A percentile compares a stretch with the other conserved stretches of the same genome.
These are phyloP conservation scores for Drosophila setosimentum DNA, from an alignment of 2,888 invertebrate species.

Conservation along the genomic window DNA sequence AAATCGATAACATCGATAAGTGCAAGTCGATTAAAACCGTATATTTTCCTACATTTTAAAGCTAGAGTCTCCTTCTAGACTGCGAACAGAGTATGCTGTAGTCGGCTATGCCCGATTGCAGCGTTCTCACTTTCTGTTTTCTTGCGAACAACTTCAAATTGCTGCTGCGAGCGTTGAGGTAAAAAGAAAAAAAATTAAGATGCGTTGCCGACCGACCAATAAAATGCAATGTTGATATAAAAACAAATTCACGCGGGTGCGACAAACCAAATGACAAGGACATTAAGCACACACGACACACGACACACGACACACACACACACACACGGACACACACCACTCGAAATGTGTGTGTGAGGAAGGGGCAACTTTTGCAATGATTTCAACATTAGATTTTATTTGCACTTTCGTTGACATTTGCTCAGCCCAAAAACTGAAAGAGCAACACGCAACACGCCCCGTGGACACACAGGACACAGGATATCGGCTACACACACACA, in stretches of 20 bases:
- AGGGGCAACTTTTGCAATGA: slow-evolving; percentile 76
- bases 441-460: slow-evolving; percentile 45
- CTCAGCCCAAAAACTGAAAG: slow-evolving; percentile 58
- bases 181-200: slow-evolving; percentile 7
- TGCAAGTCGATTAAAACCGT: background rate
- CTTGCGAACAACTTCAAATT: slow-evolving; percentile 17
- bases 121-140: background rate
- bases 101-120: background rate
- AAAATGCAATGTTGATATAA: slow-evolving; percentile 80
- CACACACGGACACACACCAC: background rate
- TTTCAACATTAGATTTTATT: slow-evolving; percentile 82
- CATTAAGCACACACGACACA: slow-evolving; percentile 50
- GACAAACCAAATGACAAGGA: slow-evolving; percentile 78
- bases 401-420: slow-evolving; percentile 80
- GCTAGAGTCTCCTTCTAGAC: too few relatives aligned
- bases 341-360: slow-evolving; percentile 22
- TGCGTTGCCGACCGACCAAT: slow-evolving; percentile 63
- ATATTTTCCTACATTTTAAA: background rate
- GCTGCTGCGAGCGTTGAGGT: slow-evolving; percentile 9
- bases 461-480: slow-evolving; percentile 9
- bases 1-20: background rate
- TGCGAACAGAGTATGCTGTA: background rate
- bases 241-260: slow-evolving; percentile 79
- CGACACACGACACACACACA: slow-evolving; percentile 14
- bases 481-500: background rate